These are phyloP conservation scores for Equus przewalskii DNA, from an alignment of 2,113 vertebrate genomes.

Conservation along the genomic window DNA sequence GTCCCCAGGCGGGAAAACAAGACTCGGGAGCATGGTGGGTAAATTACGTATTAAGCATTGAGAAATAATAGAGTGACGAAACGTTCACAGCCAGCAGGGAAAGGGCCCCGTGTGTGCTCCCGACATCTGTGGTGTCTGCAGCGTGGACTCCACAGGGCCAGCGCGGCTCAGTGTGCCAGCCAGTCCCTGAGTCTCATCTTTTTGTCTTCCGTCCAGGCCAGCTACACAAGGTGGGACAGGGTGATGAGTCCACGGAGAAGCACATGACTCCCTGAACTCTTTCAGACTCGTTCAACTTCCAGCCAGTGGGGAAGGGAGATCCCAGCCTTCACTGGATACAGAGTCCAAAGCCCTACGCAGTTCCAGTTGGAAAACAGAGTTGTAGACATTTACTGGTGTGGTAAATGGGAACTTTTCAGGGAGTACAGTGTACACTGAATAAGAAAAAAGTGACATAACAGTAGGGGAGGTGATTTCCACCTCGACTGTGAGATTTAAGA, in stretches of 20 bases:
- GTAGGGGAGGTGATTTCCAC: not conserved
- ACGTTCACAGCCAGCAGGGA: not conserved
- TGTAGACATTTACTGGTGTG: not conserved
- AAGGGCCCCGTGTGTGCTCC: not conserved
- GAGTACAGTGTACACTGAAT: not conserved
- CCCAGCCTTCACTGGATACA: not conserved
- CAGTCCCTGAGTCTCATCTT: not conserved
- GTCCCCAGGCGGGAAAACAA: not conserved
- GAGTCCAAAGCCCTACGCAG: not conserved
- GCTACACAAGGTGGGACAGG: not conserved
- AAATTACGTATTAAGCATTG: not conserved
- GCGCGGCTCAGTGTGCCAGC: not conserved
- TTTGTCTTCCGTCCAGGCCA: not conserved
- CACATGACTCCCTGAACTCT: not conserved
- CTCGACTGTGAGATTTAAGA: not conserved
- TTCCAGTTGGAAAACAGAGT: not conserved
- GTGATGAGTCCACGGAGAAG: not conserved
- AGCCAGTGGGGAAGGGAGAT: not conserved
- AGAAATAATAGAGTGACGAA: not conserved
- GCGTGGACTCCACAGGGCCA: not conserved
- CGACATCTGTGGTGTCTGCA: not conserved
- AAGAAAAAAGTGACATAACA: not conserved
- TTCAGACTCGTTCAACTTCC: constrained; percentile 3
- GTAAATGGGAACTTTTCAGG: not conserved
- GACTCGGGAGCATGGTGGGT: not conserved